Conservation (phyloP, 2,113 vertebrate species). For the Helogale parvula region DNA sequence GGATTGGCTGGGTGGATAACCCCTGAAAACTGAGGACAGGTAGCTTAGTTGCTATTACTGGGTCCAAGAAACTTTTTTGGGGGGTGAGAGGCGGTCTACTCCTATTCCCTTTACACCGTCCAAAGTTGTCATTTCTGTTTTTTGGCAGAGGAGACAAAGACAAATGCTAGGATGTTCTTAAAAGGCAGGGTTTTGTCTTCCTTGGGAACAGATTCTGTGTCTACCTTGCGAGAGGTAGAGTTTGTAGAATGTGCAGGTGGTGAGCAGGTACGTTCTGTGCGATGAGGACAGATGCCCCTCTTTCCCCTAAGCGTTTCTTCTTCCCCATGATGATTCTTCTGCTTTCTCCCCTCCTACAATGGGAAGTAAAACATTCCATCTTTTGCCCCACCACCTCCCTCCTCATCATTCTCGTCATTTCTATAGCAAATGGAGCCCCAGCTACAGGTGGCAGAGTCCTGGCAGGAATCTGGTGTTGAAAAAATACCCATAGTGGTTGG, state of each 20-base stretch:
- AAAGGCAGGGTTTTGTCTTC: background rate
- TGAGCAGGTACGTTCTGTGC: background rate
- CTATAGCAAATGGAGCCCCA: background rate
- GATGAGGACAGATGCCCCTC: background rate
- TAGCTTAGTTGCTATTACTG: background rate
- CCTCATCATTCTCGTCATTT: background rate
- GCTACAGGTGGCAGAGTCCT: background rate
- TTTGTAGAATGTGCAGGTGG: background rate
- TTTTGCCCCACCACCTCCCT: background rate
- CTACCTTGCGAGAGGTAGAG: background rate
- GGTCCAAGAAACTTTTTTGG: background rate
- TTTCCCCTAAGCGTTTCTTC: background rate
- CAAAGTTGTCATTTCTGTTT: background rate
- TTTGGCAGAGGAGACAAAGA: background rate
- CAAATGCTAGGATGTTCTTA: background rate
- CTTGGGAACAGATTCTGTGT: background rate
- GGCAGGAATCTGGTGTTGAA: constrained; percentile 32
- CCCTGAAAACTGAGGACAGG: background rate
- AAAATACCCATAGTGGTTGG: background rate
- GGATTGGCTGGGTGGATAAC: background rate
- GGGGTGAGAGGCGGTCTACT: background rate
- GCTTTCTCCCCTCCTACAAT: background rate
- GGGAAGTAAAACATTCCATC: background rate
- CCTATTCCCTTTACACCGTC: background rate
- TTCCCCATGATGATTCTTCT: background rate